Evolutionary conservation across 2,888 invertebrate species (phyloP), one percentile per base, ranked within the genome.

Genomic region (Hydrotaea cyrtoneurina): DNA sequence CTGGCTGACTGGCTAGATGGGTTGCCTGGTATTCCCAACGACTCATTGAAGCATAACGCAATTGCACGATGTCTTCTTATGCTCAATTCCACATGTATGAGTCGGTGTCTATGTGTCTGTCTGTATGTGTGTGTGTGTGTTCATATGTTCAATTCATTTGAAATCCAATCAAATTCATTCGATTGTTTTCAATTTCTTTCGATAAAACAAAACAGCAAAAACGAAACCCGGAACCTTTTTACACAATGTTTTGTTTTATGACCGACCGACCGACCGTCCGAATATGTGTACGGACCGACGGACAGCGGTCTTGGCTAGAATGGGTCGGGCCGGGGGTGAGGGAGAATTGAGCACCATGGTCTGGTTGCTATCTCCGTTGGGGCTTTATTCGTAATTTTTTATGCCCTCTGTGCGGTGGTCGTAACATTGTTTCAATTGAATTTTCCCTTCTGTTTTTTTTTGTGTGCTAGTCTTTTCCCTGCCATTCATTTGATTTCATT

Each of bases 111-210:
- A 5, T n/a, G 15, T 78, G 21, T 75, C 17, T 79, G 72, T 31
- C 69, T 62, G 23, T 59, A 39, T 59, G 31, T 19, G 53, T 50
- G 77, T 71, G 71, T 83, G 73, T 80, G 78, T 85, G 74, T 82
- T 80, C 79, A 76, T 82, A 79, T 80, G 83, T 79, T 86, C 83
- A 81, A 78, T 83, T 83, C 83, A 83, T 86, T 86, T 82, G 86
- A 80, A 86, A 86, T 87, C 86, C 86, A 87, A 86, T 86, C 86
- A 86, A 87, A 86, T 82, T 84, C 82, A 87, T 83, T 86, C 87
- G 84, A 87, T 86, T 87, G 86, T 86, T 86, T 85, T 86, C 87
- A 87, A 86, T 86, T 87, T 86, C 87, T 85, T 83, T 80, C 85
- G 78, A 83, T 85, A 80, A 85, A 85, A 74, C 73, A 66, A 69